Conservation (phyloP, 2,113 vertebrate genomes). For the Euleptes europaea region DNA sequence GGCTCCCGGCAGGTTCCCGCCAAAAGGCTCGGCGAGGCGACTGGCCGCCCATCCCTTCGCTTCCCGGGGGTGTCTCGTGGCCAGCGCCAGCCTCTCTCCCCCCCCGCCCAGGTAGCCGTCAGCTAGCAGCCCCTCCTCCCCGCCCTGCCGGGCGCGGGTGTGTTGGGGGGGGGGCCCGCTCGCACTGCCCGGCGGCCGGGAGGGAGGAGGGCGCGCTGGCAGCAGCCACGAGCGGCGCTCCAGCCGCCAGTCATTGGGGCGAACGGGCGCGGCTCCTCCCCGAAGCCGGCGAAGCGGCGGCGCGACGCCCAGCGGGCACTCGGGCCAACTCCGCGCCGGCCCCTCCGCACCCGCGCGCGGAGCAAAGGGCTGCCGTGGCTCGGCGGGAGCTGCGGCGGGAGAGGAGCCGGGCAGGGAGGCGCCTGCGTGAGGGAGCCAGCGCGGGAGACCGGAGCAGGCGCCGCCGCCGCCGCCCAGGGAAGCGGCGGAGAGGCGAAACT, state of each 20-base stretch:
- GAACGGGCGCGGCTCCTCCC: neutral
- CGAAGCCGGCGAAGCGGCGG: neutral
- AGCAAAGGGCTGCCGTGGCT: conserved; percentile 31
- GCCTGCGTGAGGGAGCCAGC: neutral
- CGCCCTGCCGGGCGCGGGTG: neutral
- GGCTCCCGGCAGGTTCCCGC: neutral
- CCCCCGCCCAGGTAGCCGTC: neutral
- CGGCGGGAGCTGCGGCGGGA: neutral
- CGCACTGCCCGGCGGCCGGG: neutral
- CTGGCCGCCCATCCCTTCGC: neutral
- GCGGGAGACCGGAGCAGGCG: neutral
- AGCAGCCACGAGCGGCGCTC: neutral
- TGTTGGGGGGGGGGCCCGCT: too few species aligned
- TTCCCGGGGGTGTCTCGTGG: neutral
- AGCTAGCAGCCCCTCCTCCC: neutral
- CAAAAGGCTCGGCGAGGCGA: neutral
- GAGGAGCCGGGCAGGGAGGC: neutral
- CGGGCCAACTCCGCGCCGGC: conserved; percentile 52
- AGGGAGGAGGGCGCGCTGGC: neutral
- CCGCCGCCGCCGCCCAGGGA: too few species aligned
- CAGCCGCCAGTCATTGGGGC: neutral
- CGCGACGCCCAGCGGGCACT: conserved; percentile 43
- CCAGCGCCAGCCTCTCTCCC: neutral
- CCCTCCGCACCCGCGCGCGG: neutral
- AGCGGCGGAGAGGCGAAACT: neutral